These are phyloP conservation scores for Glandiceps talaboti DNA, from an alignment of 53 echinoderm and acorn worm species.

Conservation along the genomic window DNA sequence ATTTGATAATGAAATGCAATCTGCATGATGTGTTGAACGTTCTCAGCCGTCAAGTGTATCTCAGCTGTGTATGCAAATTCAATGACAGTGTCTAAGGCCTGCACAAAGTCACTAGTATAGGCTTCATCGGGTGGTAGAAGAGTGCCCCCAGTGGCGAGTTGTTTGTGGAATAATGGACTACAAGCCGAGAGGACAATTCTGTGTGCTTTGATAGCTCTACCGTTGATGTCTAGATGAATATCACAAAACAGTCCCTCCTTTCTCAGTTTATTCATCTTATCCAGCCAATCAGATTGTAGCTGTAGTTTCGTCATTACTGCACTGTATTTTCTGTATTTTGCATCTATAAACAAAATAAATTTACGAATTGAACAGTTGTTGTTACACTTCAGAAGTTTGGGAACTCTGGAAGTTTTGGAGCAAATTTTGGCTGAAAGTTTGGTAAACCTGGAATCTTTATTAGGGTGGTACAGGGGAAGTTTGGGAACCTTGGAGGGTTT, in stretches of 20 bases:
- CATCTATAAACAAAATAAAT: no score
- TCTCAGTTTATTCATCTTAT: background rate
- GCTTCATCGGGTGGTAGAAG: background rate
- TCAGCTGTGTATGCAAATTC: background rate
- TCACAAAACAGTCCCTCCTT: background rate
- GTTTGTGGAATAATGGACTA: background rate
- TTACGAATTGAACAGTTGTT: no score
- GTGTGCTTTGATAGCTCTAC: background rate
- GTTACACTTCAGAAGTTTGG: no score
- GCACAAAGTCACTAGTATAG: background rate
- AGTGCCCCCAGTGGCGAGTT: background rate
- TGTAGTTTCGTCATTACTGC: background rate
- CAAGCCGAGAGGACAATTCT: background rate
- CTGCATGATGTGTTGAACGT: background rate
- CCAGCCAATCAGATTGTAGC: background rate
- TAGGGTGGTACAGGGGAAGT: no score
- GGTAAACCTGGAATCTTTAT: no score
- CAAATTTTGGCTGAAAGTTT: no score
- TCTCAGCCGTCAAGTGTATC: background rate
- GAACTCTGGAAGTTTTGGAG: no score
- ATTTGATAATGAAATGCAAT: background rate
- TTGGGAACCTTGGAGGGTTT: no score
- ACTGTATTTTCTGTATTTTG: no score
- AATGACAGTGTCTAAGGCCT: background rate
- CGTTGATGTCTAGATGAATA: background rate